Base-by-base conservation (phyloP, 2,113 vertebrate species). In the Pomatorhinus ruficollis region DNA sequence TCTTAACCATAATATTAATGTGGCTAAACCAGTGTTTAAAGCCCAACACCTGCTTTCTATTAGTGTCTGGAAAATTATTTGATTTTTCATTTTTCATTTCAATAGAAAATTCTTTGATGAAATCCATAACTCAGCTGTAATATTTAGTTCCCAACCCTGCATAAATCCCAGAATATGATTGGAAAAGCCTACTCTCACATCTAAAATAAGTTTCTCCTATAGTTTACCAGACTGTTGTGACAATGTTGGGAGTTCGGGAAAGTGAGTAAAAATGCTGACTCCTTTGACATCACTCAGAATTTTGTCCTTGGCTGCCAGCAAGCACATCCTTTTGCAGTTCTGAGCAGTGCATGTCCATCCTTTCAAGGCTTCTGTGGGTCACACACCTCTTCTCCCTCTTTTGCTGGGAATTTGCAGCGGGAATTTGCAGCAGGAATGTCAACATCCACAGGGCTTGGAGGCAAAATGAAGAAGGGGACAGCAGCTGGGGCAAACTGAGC, bases 1-100 rank as follows among this genome's bases (percentile, higher is more conserved):
- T 90, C 96, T 94, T 59, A 94, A 92, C 88, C 84, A 80, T 93
- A 89, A 92, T 83, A 90, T 94, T 96, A 97, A 90, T 89, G 53
- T 71, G 37, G 56, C 64, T 89, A 91, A 95, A 89, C 15, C 89
- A 82, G 70, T 77, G 76, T 90, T 95, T 86, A 83, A 96, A 84
- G 76, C 69, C 64, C 60, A 75, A 71, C 92, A 96, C 96, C 93
- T 96, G 93, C 40, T 97, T 89, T 93, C 42, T 57, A 22, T 97
- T 94, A 96, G 59, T 5, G 5, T 93, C 88, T 71, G 84, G 83
- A 59, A 56, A 75, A 78, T 78, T 63, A 86, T 27, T 92, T 90
- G 39, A 87, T 90, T 93, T 96, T 94, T 90, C 70, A 75, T 89
- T 68, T 75, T 54, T 87, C 56, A 74, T 90, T 93, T 83, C 92